Evolutionary conservation across 1,140 invertebrate genomes (phyloP).

Genomic region (Drosophila albomicans): DNA sequence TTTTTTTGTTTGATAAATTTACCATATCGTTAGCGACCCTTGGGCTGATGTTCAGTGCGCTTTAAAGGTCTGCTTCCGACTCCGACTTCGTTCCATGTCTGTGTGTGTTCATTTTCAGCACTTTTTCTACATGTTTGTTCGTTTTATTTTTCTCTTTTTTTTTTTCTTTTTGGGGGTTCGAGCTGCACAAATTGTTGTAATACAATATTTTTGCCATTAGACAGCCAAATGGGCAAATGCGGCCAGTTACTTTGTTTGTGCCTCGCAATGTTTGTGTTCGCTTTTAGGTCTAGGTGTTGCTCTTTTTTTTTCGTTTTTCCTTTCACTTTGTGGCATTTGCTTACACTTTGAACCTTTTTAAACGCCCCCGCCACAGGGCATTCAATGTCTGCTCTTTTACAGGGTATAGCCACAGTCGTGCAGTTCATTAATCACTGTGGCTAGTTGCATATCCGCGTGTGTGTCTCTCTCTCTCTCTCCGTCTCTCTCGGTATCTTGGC

Average conservation of each 20-base stretch:
- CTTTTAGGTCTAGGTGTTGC: conserved; percentile 21
- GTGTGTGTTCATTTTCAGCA: conserved; percentile 37
- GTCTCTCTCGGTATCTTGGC: neutral
- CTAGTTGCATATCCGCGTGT: conserved; percentile 14
- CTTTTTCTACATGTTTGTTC: conserved; percentile 58
- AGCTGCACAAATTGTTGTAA: conserved; percentile 75
- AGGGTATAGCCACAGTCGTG: conserved; percentile 35
- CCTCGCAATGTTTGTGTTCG: conserved; percentile 62
- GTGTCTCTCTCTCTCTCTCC: neutral
- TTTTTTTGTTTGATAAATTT: conserved; percentile 69
- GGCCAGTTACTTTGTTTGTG: conserved; percentile 65
- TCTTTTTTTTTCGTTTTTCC: conserved; percentile 18
- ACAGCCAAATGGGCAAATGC: conserved; percentile 67
- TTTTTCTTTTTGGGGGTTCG: conserved; percentile 1
- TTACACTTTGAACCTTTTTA: conserved; percentile 63
- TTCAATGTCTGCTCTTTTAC: neutral
- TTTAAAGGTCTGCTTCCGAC: conserved; percentile 14
- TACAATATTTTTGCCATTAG: conserved; percentile 82
- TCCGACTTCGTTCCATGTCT: neutral
- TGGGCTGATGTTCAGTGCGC: conserved; percentile 36
- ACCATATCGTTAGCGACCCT: conserved; percentile 82
- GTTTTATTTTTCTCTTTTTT: conserved; percentile 18
- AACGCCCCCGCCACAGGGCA: neutral
- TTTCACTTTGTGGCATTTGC: conserved; percentile 22
- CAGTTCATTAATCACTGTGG: conserved; percentile 27